Conservation (phyloP, 2,888 invertebrate genomes). For the Pteria penguin region DNA sequence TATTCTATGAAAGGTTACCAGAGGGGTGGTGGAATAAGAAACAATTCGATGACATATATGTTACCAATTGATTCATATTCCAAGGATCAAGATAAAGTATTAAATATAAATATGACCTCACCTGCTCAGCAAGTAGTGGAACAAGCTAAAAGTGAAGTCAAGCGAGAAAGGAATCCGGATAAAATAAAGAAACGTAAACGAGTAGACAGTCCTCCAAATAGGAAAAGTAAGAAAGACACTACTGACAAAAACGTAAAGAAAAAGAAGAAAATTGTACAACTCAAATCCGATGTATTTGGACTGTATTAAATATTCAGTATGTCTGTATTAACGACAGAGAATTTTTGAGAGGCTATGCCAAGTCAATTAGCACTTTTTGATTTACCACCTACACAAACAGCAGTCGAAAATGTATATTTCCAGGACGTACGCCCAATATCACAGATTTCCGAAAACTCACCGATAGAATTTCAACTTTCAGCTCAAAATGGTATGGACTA, state of each 20-base stretch:
- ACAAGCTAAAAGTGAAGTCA: conserved; percentile 18
- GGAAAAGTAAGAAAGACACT: conserved; percentile 1
- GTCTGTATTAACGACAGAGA: conserved; percentile 2
- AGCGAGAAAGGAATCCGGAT: not conserved
- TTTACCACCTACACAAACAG: conserved; percentile 41
- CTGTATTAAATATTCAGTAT: conserved; percentile 12
- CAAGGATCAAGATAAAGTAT: not conserved
- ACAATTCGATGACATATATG: not conserved
- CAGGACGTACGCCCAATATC: conserved; percentile 40
- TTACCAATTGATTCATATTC: conserved; percentile 5
- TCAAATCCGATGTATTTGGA: conserved; percentile 16
- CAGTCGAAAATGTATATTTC: conserved; percentile 39
- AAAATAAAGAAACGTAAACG: not conserved
- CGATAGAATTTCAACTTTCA: conserved; percentile 40
- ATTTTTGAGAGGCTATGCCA: conserved; percentile 18
- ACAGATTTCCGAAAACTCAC: conserved; percentile 28
- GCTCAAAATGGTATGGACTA: conserved; percentile 44
- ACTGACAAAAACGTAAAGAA: not conserved
- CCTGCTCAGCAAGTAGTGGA: conserved; percentile 12
- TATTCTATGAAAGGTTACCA: conserved; percentile 9
- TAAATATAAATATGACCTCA: conserved; percentile 15
- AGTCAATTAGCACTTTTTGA: conserved; percentile 40
- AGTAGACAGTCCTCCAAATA: not conserved
- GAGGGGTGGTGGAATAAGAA: conserved; percentile 12
- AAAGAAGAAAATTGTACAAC: not conserved